Conservation (phyloP, 2,888 invertebrate species). For the Corbicula japonica region DNA sequence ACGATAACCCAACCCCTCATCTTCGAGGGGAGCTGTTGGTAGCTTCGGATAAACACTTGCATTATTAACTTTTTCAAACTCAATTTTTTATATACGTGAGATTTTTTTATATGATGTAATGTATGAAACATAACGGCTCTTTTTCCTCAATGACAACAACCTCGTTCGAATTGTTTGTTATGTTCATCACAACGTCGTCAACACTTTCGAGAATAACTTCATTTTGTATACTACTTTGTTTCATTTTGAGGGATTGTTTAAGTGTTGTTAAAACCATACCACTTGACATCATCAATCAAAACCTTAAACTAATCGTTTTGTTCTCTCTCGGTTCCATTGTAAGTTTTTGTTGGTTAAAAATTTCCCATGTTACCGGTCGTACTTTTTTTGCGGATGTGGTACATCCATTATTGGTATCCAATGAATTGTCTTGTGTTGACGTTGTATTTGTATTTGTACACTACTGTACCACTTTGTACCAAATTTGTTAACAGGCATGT, state of each 20-base stretch:
- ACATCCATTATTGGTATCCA: constrained; percentile 8
- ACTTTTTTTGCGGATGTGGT: neutral
- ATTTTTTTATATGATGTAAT: constrained; percentile 8
- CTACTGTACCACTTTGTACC: neutral
- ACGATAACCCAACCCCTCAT: constrained; percentile 8
- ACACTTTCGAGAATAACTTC: constrained; percentile 13
- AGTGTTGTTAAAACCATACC: neutral
- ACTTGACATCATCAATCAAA: neutral
- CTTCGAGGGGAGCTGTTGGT: constrained; percentile 26
- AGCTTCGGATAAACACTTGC: constrained; percentile 14
- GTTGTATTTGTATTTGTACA: too few species aligned
- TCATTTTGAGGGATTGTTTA: neutral
- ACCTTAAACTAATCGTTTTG: neutral
- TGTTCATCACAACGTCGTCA: neutral
- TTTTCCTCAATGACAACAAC: neutral
- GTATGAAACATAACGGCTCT: constrained; percentile 11
- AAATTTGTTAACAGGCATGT: constrained; percentile 1
- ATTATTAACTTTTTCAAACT: constrained; percentile 9
- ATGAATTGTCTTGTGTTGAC: neutral
- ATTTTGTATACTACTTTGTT: constrained; percentile 9
- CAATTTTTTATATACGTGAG: neutral
- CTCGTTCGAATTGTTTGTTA: neutral
- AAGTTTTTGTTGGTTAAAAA: constrained; percentile 9
- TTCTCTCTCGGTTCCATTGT: constrained; percentile 8
- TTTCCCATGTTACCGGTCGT: constrained; percentile 6